Conservation (phyloP, 2,113 vertebrate genomes). For the Trogon melanurus region DNA sequence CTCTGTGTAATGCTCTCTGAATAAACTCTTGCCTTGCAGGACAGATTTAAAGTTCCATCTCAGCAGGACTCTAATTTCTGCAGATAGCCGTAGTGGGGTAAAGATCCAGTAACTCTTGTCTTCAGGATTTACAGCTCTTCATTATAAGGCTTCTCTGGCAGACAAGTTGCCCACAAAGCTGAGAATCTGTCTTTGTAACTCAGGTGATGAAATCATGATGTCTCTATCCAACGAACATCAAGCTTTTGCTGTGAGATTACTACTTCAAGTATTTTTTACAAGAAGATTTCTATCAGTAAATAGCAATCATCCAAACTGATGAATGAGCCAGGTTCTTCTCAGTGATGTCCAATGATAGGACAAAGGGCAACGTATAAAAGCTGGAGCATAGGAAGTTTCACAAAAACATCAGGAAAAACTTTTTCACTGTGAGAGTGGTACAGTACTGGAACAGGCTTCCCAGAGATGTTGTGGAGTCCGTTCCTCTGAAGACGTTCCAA, state of each 20-base stretch:
- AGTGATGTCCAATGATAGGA: no score
- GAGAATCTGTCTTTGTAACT: background rate
- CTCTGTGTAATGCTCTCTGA: background rate
- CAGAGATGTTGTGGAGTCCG: no score
- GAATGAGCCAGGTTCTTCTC: no score
- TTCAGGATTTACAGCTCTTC: background rate
- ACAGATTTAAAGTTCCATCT: background rate
- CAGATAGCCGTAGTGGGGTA: background rate
- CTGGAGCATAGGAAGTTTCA: no score
- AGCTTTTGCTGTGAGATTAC: background rate
- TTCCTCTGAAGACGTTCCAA: no score
- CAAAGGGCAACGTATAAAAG: no score
- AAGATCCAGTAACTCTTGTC: background rate
- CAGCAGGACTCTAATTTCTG: background rate
- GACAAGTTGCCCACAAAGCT: background rate
- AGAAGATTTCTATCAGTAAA: background rate
- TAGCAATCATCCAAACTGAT: background rate
- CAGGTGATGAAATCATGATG: background rate
- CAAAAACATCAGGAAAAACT: no score
- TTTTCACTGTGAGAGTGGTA: no score
- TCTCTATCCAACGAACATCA: background rate
- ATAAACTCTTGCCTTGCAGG: background rate
- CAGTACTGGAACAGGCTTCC: no score
- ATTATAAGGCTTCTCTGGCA: background rate
- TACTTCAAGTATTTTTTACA: background rate